Evolutionary conservation across 64 coral and sea anemone genomes (phyloP).

Genomic region (Acropora yongei): DNA sequence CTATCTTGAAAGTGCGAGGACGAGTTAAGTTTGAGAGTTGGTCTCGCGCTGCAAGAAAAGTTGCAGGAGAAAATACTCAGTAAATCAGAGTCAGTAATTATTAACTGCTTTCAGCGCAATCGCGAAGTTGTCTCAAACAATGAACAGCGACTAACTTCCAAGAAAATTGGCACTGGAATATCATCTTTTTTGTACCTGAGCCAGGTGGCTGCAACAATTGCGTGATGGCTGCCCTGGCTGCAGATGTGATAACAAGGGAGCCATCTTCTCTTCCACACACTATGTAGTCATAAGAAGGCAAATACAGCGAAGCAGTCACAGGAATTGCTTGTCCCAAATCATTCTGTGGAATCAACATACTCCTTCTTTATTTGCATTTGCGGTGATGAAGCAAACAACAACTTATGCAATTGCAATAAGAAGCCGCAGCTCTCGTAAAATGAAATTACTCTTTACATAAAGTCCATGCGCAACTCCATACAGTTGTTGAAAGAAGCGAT

Average conservation of each 20-base stretch:
- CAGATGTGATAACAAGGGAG: constrained; percentile 95
- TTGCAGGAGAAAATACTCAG: too few relatives aligned
- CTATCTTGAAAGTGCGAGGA: too few relatives aligned
- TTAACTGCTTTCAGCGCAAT: too few relatives aligned
- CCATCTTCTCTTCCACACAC: constrained; percentile 97
- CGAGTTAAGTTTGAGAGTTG: too few relatives aligned
- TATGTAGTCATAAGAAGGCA: constrained; percentile 78
- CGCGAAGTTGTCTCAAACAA: too few relatives aligned
- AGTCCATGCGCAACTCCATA: not conserved
- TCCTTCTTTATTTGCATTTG: not conserved
- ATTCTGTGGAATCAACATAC: constrained; percentile 37
- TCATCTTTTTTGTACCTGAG: constrained; percentile 18
- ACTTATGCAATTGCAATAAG: too few relatives aligned
- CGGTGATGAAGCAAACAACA: too few relatives aligned
- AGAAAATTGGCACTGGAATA: not conserved
- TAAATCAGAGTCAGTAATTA: too few relatives aligned
- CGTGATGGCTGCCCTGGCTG: constrained; percentile 77
- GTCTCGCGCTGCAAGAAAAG: too few relatives aligned
- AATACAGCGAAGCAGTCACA: constrained; percentile 79
- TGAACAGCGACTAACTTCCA: too few relatives aligned
- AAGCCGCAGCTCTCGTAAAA: not conserved
- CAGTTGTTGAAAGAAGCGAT: not conserved
- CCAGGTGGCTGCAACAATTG: constrained; percentile 71
- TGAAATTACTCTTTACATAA: not conserved
- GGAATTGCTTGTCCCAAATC: constrained; percentile 33